A percentile compares a stretch with the other conserved stretches of the same genome.
Evolutionary conservation across 2,888 invertebrate species (phyloP).

Genomic region (Onchidella celtica): DNA sequence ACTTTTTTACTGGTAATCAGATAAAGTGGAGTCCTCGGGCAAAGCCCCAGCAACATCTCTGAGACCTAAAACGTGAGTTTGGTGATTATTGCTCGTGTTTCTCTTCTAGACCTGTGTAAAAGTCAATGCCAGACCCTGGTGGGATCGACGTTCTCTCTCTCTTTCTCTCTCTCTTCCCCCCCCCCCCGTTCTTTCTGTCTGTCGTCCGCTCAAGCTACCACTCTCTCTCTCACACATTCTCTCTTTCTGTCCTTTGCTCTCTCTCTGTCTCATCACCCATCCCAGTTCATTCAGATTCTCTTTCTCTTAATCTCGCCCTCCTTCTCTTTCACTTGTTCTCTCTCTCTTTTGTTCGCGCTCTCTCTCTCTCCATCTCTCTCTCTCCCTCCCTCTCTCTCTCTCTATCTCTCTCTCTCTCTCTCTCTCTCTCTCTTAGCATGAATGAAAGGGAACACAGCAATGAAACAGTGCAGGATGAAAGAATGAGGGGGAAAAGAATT

Average conservation of each 20-base stretch:
- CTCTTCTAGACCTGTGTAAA: no score
- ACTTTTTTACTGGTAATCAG: no score
- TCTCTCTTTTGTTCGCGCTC: not conserved
- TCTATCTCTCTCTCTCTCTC: slow-evolving; percentile 26
- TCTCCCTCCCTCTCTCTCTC: slow-evolving; percentile 1
- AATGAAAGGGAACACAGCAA: not conserved
- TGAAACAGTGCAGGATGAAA: not conserved
- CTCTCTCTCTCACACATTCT: not conserved
- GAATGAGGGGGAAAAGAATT: not conserved
- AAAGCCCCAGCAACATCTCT: no score
- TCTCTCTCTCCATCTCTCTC: not conserved
- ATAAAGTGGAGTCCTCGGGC: no score
- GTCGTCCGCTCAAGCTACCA: not conserved
- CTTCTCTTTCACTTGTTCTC: slow-evolving; percentile 12
- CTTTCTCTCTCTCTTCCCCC: slow-evolving; percentile 6
- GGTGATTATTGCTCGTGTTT: no score
- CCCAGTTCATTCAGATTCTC: slow-evolving; percentile 11
- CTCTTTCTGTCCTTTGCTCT: not conserved
- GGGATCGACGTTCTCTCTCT: no score
- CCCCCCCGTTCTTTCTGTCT: not conserved
- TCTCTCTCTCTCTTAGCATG: not conserved
- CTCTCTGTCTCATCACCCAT: not conserved
- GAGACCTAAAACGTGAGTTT: no score
- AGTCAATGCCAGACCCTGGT: no score
- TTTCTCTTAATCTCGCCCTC: slow-evolving; percentile 24